These are phyloP conservation scores for Drosophila phalerata DNA, from an alignment of 2,888 invertebrate genomes.

Conservation along the genomic window DNA sequence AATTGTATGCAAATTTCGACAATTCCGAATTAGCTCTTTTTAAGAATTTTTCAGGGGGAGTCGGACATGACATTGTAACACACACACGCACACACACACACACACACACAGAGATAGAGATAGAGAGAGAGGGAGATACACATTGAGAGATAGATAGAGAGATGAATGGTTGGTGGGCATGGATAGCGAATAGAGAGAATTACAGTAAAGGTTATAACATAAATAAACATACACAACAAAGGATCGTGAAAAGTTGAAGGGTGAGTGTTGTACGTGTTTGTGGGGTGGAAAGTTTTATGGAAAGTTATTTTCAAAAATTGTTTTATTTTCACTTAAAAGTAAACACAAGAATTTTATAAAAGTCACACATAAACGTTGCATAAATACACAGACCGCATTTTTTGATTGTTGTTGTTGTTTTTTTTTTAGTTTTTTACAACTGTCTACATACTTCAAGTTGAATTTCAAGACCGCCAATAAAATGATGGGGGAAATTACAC, in stretches of 20 bases:
- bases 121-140: conserved; percentile 30
- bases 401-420: conserved; percentile 7
- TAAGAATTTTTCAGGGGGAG: conserved; percentile 14
- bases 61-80: conserved; percentile 15
- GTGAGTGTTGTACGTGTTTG: conserved; percentile 46
- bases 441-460: conserved; percentile 44
- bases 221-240: conserved; percentile 67
- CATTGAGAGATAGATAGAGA: conserved; percentile 21
- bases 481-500: conserved; percentile 24
- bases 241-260: conserved; percentile 38
- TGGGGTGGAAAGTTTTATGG: conserved; percentile 66
- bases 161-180: conserved; percentile 59
- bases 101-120: conserved; percentile 45
- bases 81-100: conserved; percentile 34
- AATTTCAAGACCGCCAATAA: conserved; percentile 5
- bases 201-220: conserved; percentile 38
- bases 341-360: conserved; percentile 45
- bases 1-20: conserved; percentile 53
- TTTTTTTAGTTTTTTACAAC: conserved; percentile 6
- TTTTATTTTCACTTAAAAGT: conserved; percentile 32
- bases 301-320: conserved; percentile 42
- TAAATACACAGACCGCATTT: conserved; percentile 66
- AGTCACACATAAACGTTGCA: conserved; percentile 84
- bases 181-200: conserved; percentile 45
- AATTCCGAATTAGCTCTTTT: conserved; percentile 76